Conservation (phyloP, 1,140 invertebrate genomes). For the Teleogryllus occipitalis region DNA sequence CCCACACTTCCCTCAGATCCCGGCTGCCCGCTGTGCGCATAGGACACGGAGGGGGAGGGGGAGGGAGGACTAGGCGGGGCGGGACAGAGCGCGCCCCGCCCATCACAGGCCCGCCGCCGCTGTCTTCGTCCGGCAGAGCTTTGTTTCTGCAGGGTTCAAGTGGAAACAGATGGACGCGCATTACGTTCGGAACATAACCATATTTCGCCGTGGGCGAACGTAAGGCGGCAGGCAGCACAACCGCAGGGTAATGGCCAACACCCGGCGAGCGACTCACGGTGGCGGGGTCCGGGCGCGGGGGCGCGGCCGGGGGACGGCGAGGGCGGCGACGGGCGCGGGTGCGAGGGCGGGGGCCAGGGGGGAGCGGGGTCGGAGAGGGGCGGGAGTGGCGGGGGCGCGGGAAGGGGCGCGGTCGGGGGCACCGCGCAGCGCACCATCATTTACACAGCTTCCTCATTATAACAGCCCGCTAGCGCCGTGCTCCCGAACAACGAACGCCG, state of each 20-base stretch:
- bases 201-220: neutral
- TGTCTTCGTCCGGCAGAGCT: neutral
- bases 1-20: neutral
- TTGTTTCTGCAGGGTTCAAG: neutral
- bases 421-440: neutral
- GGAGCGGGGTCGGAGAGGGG: too few species aligned
- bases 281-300: too few species aligned
- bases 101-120: too few species aligned
- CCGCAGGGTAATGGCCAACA: slow-evolving; percentile 2
- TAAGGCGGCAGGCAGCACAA: neutral
- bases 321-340: neutral
- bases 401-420: neutral
- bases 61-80: neutral
- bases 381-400: too few species aligned
- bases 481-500: slow-evolving; percentile 2
- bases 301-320: too few species aligned
- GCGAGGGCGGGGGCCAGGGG: too few species aligned
- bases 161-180: neutral
- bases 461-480: neutral
- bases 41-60: neutral
- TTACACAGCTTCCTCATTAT: slow-evolving; percentile 4
- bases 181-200: neutral
- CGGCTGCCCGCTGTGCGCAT: neutral
- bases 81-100: too few species aligned
- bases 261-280: neutral